Evolutionary conservation across 92 coral and sea anemone species (phyloP).

Genomic region (Heteractis magnifica): DNA sequence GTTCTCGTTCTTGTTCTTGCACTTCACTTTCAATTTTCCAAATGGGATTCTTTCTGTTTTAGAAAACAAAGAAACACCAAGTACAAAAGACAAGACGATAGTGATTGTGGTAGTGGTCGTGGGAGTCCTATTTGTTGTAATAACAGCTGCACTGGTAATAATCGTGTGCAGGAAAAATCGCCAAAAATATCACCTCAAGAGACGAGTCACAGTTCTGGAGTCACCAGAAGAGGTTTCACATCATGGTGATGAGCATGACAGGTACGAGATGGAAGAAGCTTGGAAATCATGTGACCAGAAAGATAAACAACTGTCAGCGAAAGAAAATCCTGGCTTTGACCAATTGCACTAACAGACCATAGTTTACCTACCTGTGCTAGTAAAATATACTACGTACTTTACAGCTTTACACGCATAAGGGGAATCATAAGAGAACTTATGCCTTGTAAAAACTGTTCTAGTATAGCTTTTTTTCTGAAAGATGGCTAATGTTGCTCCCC

Average conservation of each 20-base stretch:
- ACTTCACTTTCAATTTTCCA: too few species aligned
- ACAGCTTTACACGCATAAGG: too few species aligned
- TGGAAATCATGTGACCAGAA: background rate
- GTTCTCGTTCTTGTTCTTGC: too few species aligned
- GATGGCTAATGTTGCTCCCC: too few species aligned
- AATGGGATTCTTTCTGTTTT: background rate
- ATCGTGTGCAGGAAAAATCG: background rate
- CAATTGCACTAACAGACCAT: background rate
- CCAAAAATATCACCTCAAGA: background rate
- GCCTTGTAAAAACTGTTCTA: too few species aligned
- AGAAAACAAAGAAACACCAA: background rate
- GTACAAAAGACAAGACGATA: background rate
- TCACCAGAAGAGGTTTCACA: background rate
- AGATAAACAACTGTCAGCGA: background rate
- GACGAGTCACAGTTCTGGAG: background rate
- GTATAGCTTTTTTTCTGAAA: too few species aligned
- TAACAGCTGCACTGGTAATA: background rate
- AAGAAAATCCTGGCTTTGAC: background rate
- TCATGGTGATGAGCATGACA: background rate
- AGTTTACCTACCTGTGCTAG: too few species aligned
- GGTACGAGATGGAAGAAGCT: background rate
- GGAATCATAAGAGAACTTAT: too few species aligned
- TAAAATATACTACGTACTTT: too few species aligned
- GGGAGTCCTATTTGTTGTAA: background rate
- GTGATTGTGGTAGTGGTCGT: background rate